phyloP scores from a whole-genome alignment of 1,140 invertebrate species.

The Lepeophtheirus salmonis region DNA sequence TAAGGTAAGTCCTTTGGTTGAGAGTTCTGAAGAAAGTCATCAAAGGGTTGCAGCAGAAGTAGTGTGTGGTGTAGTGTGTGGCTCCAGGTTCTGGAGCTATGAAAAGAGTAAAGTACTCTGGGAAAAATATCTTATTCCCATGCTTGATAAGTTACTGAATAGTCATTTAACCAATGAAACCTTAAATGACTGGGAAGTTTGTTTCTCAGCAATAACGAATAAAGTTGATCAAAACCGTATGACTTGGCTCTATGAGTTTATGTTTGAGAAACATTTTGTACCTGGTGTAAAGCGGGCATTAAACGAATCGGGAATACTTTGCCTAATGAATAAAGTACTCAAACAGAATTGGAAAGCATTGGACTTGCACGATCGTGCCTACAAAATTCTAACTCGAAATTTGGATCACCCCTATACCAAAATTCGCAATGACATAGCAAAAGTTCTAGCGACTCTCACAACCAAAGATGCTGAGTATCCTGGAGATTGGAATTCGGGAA shows the following conservation, averaged over 20 bases:
- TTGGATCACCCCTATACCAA: slow-evolving; percentile 17
- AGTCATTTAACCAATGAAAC: slow-evolving; percentile 11
- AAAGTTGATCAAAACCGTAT: slow-evolving; percentile 7
- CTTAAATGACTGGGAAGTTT: slow-evolving; percentile 15
- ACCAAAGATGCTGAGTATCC: slow-evolving; percentile 6
- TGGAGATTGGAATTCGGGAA: neutral
- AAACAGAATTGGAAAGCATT: slow-evolving; percentile 10
- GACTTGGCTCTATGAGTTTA: slow-evolving; percentile 10
- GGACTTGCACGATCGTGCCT: slow-evolving; percentile 2
- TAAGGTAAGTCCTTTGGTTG: neutral
- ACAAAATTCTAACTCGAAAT: neutral
- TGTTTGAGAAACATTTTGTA: slow-evolving; percentile 4
- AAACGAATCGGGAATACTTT: neutral
- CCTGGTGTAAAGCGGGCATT: neutral
- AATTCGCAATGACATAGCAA: slow-evolving; percentile 8
- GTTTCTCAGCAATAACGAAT: slow-evolving; percentile 1
- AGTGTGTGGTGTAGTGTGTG: slow-evolving; percentile 8
- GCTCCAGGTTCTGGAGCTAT: slow-evolving; percentile 12
- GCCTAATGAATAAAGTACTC: slow-evolving; percentile 10
- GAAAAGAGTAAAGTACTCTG: neutral
- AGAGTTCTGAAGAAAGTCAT: slow-evolving; percentile 13
- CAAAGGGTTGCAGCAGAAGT: slow-evolving; percentile 12
- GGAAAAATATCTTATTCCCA: neutral
- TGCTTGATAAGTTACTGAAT: slow-evolving; percentile 1
- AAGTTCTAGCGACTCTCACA: slow-evolving; percentile 3